Evolutionary conservation across 2,888 invertebrate genomes (phyloP), one percentile per base, ranked within the genome.

Genomic region (Acleris holmiana): DNA sequence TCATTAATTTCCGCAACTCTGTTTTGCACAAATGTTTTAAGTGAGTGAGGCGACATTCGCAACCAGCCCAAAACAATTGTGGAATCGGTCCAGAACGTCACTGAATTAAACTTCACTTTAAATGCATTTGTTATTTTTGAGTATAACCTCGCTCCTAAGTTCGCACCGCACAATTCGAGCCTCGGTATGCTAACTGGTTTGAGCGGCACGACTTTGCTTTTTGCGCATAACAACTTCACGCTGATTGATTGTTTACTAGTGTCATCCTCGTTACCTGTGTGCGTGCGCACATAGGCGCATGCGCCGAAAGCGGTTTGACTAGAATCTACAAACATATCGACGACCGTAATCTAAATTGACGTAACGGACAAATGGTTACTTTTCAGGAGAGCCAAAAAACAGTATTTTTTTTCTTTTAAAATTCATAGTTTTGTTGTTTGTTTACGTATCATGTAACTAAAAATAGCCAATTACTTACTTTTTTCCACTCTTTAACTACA

Each of bases 151-250:
- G 74, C 63, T 17, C 68, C 63, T 49, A 72, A 21, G 29, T 70
- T 53, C 4, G 71, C 73, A 7, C 69, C 73, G 40, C 70, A 70
- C 19, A 74, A 49, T 47, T 74, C 73, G 4, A 74, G 54, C 21
- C 71, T 55, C 2, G 73, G 72, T 17, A 74, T 59, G 8, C 64
- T 65, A n/a, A 67, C 47, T 4, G 61, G 47, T 49, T 72, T 72
- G 3, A 69, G 7, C 4, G 74, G 71, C 8, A 71, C 69, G 2
- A 74, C 67, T 47, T 68, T 68, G 15, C 71, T 23, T 6, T 23
- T 23, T 23, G 23, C 23, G 6, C 23, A 23, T 23, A 23, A 23
- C 23, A 23, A 23, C 50, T 57, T 75, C 23, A 23, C 23, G 23
- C 23, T 76, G 1, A 72, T 62, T 21, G 67, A 68, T 23, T 71